Evolutionary conservation across 1,140 invertebrate species (phyloP), one percentile per base, ranked within the genome.

Genomic region (Drosophila kanapiae): DNA sequence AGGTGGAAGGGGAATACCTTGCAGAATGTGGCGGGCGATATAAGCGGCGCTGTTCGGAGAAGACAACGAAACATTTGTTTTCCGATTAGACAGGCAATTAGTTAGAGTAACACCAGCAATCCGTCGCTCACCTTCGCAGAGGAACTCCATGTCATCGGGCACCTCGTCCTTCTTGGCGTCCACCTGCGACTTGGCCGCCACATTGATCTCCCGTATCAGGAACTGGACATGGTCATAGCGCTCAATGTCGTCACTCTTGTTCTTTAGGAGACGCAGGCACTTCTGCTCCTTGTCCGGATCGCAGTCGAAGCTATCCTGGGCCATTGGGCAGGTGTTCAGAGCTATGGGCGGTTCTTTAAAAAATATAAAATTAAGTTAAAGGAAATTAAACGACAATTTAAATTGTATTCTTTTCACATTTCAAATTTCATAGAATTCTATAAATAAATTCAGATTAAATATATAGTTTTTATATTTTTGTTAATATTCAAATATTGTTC

Each of bases 1-100:
- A 99, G 93, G 93, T 99, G 98, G 93, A 99, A 99, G 13, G 98
- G 98, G 93, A 99, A 99, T 4, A 98, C 96, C 57, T 96, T 95
- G 92, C 97, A 98, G 93, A 99, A 99, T 13, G 98, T 98, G 10
- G 96, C 95, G 14, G 98, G 97, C 91, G 97, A 97, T 51, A 98
- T 97, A 93, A 96, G 97, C 94, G 96, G 94, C 78, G 97, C 97
- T 97, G 93, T 35, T 94, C 93, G 51, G 11, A 33, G 23, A 4
- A 4, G 27, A 42, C 42, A 16, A 64, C n/a, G 29, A 6, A 9
- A 14, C n/a, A 10, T 14, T 51, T 37, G 13, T 62, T 58, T 29
- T 8, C 3, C 16, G 62, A 79, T 86, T 77, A 75, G 68, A 18
- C 59, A 42, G 40, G 64, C 53, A 69, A 78, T 80, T 74, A 82